A percentile compares a stretch with the other conserved stretches of the same genome.
Conservation (phyloP, 2,113 vertebrate species). For the Terrapene triunguis region DNA sequence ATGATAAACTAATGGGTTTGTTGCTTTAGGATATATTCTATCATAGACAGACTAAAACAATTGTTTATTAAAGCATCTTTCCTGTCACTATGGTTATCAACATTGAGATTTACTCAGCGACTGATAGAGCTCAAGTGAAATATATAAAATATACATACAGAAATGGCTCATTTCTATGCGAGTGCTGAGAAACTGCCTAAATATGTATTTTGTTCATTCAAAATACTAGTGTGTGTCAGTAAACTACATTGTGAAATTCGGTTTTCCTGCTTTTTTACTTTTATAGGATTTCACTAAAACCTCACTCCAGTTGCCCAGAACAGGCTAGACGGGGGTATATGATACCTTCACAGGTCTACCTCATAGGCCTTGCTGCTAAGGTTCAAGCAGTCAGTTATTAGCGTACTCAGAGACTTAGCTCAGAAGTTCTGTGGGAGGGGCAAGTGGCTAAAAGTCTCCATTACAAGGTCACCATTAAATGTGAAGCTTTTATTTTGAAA, state of each 20-base stretch:
- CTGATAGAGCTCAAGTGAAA: background rate
- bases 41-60: background rate
- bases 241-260: rapidly evolving
- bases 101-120: background rate
- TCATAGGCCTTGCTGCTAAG: background rate
- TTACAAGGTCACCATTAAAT: background rate
- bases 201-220: background rate
- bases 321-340: background rate
- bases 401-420: background rate
- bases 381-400: background rate
- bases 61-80: background rate
- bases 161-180: background rate
- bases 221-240: background rate
- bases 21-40: background rate
- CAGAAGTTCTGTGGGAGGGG: background rate
- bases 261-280: background rate
- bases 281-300: background rate
- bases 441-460: too few relatives aligned
- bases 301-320: background rate
- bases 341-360: background rate
- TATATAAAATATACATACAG: background rate
- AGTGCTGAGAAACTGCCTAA: background rate
- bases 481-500: background rate
- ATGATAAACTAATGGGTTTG: background rate
- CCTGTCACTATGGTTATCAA: background rate